phyloP scores from a whole-genome alignment of 2,797 vertebrate genomes.

The Eutrigla gurnardus region DNA sequence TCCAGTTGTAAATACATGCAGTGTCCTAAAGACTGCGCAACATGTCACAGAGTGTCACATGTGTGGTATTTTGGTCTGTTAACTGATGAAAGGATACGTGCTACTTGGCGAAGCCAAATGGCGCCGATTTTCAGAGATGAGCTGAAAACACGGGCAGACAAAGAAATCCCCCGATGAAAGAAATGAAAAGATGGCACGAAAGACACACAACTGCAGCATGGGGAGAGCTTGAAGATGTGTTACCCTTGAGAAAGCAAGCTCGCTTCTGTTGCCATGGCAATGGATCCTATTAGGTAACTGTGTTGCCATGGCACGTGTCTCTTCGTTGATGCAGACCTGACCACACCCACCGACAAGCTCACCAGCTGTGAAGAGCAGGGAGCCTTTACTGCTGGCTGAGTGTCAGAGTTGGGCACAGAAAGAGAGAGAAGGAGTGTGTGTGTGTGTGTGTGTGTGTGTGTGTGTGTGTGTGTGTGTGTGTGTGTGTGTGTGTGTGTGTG shows the following conservation, averaged over 20 bases:
- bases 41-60: constrained; percentile 34
- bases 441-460: constrained; percentile 15
- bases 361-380: constrained; percentile 78
- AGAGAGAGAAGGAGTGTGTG: background rate
- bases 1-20: constrained; percentile 19
- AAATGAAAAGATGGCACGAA: constrained; percentile 59
- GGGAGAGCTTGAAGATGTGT: constrained; percentile 74
- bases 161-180: constrained; percentile 45
- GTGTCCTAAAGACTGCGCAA: constrained; percentile 18
- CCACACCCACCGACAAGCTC: constrained; percentile 84
- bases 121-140: constrained; percentile 22
- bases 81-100: constrained; percentile 54
- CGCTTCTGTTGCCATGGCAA: constrained; percentile 84
- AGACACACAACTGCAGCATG: constrained; percentile 62
- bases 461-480: constrained; percentile 16
- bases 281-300: constrained; percentile 85
- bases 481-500: constrained; percentile 26
- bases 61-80: constrained; percentile 51
- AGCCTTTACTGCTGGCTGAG: constrained; percentile 53
- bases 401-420: constrained; percentile 50
- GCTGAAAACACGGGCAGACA: constrained; percentile 51
- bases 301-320: constrained; percentile 88
- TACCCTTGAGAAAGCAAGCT: constrained; percentile 86
- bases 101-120: constrained; percentile 43
- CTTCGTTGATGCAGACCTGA: constrained; percentile 80